Conservation (phyloP, 2,888 invertebrate genomes). For the Sinotaia quadrata region DNA sequence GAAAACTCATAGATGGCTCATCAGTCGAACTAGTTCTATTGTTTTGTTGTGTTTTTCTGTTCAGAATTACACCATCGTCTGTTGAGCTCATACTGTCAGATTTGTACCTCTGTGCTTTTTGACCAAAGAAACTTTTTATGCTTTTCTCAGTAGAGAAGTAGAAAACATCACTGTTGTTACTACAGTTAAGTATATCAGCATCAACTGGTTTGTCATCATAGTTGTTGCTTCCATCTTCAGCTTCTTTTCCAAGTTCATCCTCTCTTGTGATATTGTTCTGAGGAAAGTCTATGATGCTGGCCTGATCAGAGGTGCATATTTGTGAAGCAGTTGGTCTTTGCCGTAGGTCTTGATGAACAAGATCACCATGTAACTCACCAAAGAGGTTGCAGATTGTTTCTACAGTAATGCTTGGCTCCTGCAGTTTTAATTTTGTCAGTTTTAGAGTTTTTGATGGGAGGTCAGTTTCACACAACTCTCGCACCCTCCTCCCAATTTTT, state of each 20-base stretch:
- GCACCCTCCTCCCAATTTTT: slow-evolving; percentile 56
- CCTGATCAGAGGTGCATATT: not conserved
- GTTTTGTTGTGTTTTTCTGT: not conserved
- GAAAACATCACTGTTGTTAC: slow-evolving; percentile 52
- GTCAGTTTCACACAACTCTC: slow-evolving; percentile 59
- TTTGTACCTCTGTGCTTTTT: not conserved
- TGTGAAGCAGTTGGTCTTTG: not conserved
- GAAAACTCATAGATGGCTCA: too few relatives aligned
- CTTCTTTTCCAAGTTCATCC: slow-evolving; percentile 7
- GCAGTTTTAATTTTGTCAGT: slow-evolving; percentile 36
- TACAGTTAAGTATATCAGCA: slow-evolving; percentile 52
- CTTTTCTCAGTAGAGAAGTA: slow-evolving; percentile 1
- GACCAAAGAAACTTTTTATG: not conserved
- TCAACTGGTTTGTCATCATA: slow-evolving; percentile 37
- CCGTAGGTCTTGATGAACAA: slow-evolving; percentile 10
- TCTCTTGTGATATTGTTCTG: slow-evolving; percentile 42
- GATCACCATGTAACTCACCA: slow-evolving; percentile 47
- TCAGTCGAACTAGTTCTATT: not conserved
- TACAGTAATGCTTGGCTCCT: slow-evolving; percentile 55
- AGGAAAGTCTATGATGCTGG: slow-evolving; percentile 42
- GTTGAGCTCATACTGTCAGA: not conserved
- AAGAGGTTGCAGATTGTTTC: slow-evolving; percentile 62
- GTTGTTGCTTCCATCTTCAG: slow-evolving; percentile 12
- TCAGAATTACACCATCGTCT: too few relatives aligned
- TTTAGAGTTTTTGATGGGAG: slow-evolving; percentile 35